Conservation (phyloP, 2,888 invertebrate species). For the Drosophila subsilvestris region DNA sequence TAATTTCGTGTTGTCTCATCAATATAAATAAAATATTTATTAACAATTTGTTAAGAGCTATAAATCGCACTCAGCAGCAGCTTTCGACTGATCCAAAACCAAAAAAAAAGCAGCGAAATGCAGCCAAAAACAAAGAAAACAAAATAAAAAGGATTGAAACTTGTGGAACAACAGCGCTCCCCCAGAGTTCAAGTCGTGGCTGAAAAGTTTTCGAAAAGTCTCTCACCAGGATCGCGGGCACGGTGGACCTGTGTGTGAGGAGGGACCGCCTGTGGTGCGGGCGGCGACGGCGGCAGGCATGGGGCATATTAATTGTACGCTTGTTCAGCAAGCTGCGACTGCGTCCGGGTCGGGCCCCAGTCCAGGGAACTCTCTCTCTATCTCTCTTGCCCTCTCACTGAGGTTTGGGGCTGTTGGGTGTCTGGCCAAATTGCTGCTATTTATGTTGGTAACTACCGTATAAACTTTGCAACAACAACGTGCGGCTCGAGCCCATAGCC, state of each 20-base stretch:
- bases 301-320: slow-evolving; percentile 77
- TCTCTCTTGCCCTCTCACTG: slow-evolving; percentile 12
- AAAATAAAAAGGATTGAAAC: neutral
- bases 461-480: slow-evolving; percentile 78
- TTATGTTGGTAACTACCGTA: slow-evolving; percentile 84
- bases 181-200: slow-evolving; percentile 18
- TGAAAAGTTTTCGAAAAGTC: slow-evolving; percentile 25
- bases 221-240: slow-evolving; percentile 45
- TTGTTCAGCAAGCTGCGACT: slow-evolving; percentile 67
- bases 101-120: slow-evolving; percentile 4
- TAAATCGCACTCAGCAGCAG: slow-evolving; percentile 66
- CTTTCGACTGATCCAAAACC: slow-evolving; percentile 33
- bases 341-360: slow-evolving; percentile 34
- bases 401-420: slow-evolving; percentile 60
- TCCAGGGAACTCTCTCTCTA: slow-evolving; percentile 2
- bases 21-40: slow-evolving; percentile 79
- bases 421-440: slow-evolving; percentile 83
- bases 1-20: slow-evolving; percentile 74
- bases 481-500: slow-evolving; percentile 12
- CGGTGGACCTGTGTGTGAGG: slow-evolving; percentile 46
- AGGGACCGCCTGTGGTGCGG: slow-evolving; percentile 67
- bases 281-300: slow-evolving; percentile 57
- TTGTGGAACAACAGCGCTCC: slow-evolving; percentile 6
- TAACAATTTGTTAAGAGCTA: slow-evolving; percentile 76
- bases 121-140: neutral